Evolutionary conservation across 1,140 invertebrate genomes (phyloP).

Genomic region (Sinonovacula constricta): DNA sequence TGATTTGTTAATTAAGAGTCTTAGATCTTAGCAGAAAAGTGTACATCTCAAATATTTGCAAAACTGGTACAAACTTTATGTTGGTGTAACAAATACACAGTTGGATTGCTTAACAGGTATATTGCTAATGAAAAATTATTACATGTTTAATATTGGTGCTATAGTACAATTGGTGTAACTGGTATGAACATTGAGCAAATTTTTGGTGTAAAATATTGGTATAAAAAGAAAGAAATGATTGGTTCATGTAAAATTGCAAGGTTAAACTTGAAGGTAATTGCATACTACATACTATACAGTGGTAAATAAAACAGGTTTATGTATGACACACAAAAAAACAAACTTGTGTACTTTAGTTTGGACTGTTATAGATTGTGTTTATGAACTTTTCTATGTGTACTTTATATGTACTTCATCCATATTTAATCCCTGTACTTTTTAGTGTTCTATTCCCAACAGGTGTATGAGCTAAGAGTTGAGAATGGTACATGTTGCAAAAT

Average conservation of each 20-base stretch:
- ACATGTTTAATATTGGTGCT: too few species aligned
- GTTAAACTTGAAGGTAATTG: too few species aligned
- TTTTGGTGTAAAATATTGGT: too few species aligned
- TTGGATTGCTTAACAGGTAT: background rate
- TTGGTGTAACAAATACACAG: background rate
- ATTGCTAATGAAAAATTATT: too few species aligned
- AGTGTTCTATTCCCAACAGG: slow-evolving; percentile 35
- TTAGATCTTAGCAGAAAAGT: background rate
- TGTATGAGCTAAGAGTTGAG: background rate
- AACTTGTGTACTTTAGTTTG: background rate
- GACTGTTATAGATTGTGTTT: background rate
- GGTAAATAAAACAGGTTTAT: background rate
- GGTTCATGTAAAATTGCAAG: background rate
- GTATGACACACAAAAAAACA: background rate
- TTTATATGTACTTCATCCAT: background rate
- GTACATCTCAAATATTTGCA: background rate
- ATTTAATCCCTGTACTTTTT: slow-evolving; percentile 25
- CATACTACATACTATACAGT: too few species aligned
- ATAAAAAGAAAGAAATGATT: background rate
- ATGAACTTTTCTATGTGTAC: background rate
- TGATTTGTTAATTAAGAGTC: background rate
- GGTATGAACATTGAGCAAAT: too few species aligned
- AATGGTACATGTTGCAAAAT: background rate
- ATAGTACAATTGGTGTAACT: too few species aligned
- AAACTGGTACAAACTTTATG: background rate